Evolutionary conservation across 2,888 invertebrate species (phyloP).

Genomic region (Xestia sexstrigata): DNA sequence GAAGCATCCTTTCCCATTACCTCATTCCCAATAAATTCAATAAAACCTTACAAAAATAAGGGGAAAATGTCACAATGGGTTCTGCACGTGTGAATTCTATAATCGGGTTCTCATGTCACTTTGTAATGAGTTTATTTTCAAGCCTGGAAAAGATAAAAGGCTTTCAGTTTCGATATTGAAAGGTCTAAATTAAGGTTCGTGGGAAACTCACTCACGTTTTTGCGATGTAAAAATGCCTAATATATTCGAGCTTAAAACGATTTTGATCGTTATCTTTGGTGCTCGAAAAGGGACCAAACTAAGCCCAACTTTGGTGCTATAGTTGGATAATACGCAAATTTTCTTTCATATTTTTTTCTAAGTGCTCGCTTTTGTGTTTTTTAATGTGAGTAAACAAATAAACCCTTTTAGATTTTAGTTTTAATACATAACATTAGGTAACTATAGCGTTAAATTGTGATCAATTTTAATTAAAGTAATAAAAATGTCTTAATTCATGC

Average conservation of each 20-base stretch:
- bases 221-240: conserved; percentile 56
- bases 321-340: background rate
- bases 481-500: background rate
- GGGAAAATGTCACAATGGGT: conserved; percentile 48
- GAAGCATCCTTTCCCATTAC: conserved; percentile 44
- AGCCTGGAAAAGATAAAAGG: conserved; percentile 69
- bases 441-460: background rate
- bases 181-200: conserved; percentile 66
- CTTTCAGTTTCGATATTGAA: conserved; percentile 67
- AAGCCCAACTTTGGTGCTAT: conserved; percentile 13
- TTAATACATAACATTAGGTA: no score
- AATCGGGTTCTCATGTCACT: conserved; percentile 71
- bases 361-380: conserved; percentile 3
- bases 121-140: conserved; percentile 74
- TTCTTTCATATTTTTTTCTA: background rate
- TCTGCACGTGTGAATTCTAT: conserved; percentile 62
- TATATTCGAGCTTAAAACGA: conserved; percentile 52
- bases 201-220: conserved; percentile 53
- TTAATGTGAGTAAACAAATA: background rate
- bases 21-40: conserved; percentile 61
- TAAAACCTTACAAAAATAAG: conserved; percentile 59
- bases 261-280: conserved; percentile 52
- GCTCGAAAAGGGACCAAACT: conserved; percentile 21
- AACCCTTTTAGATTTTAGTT: background rate
- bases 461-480: background rate